phyloP scores from a whole-genome alignment of 2,113 vertebrate species.

The Prunella fulvescens region DNA sequence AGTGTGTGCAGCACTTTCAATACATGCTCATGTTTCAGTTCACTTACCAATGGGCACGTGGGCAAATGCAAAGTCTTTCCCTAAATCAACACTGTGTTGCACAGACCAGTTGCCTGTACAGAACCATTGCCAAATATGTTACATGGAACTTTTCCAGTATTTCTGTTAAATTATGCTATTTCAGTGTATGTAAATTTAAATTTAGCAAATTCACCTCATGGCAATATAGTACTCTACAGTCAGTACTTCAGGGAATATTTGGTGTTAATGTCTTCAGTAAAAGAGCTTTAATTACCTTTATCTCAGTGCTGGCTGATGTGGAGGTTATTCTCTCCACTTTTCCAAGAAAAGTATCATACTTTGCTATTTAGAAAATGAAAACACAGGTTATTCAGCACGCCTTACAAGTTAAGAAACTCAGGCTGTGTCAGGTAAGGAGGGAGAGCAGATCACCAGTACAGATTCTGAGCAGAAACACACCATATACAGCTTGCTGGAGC shows the following conservation, averaged over 20 bases:
- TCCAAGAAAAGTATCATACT: not conserved
- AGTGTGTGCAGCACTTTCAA: not conserved
- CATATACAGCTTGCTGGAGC: not conserved
- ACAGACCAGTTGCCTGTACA: not conserved
- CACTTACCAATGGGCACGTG: not conserved
- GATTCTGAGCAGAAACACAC: not conserved
- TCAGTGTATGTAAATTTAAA: not conserved
- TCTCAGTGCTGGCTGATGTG: not conserved
- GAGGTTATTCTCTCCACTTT: not conserved
- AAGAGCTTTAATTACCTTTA: conserved; percentile 21
- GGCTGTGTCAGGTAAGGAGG: not conserved
- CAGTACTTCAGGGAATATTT: conserved; percentile 43
- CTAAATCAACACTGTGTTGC: not conserved
- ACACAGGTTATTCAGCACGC: not conserved
- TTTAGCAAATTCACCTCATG: not conserved
- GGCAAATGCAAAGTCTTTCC: not conserved
- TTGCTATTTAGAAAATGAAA: not conserved
- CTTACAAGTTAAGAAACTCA: not conserved
- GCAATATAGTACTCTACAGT: not conserved
- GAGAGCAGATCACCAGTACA: not conserved
- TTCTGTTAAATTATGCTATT: conserved; percentile 15
- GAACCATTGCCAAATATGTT: conserved; percentile 8
- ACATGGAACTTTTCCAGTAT: conserved; percentile 1
- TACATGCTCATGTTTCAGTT: not conserved
- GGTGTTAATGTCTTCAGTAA: not conserved